Base-by-base conservation (phyloP, 2,113 vertebrate species). In the Apistogramma diplotaenia region DNA sequence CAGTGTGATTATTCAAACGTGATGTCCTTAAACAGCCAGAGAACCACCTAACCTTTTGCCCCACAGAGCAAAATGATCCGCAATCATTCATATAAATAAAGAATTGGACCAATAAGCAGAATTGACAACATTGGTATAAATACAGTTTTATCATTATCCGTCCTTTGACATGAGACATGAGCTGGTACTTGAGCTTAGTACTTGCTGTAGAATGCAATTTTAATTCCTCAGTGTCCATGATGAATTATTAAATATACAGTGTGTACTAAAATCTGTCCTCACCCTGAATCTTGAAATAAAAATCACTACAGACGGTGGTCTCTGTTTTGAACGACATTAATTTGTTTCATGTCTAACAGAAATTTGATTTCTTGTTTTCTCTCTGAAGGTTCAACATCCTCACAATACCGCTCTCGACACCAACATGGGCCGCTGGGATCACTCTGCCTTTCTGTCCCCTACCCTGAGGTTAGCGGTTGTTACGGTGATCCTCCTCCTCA, bases 381-480 rank as follows among this genome's bases (percentile, higher is more conserved):
- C 83, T 89, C 73, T 21, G 12, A 85, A 97, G 96, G 93, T 79
- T 93, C 88, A 72, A 83, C 72, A 67, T 90, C 49, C 1, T 73
- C 43, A 72, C 54, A 55, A 59, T 46, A 40, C 71, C 37, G 78
- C 57, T 77, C 53, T 25, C 8, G 76, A 78, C 88, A 61, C 54
- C 94, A 93, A 71, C 92, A 99, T 99, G 98, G 92, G 84, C 23
- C 86, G 4, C 76, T 88, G 92, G 86, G 88, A 76, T 83, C 89
- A 43, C 37, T 79, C 92, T 15, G 88, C 92, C 25, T n/a, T 82
- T 46, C 89, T 94, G 76, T 94, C 95, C 1, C 84, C 85, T 76
- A 94, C 95, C 76, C 89, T 96, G 88, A 94, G 88, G 53, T 91
- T 97, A 55, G 82, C 96, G 37, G 93, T 95, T 5, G 0, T 96